Conservation (phyloP, 2,888 invertebrate species). For the Mayetiola destructor region DNA sequence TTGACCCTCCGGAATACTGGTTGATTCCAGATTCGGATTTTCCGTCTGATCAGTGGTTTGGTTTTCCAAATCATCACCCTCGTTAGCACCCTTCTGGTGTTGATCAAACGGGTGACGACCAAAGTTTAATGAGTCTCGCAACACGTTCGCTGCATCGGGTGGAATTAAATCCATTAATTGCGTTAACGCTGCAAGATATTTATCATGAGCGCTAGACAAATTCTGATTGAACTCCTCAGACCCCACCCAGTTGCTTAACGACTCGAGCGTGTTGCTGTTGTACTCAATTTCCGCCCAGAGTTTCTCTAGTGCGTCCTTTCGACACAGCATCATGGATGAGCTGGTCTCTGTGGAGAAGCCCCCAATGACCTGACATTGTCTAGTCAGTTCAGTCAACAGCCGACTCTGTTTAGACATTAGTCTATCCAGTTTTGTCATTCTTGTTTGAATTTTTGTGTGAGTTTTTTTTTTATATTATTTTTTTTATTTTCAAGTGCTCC, state of each 20-base stretch:
- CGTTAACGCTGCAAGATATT: neutral
- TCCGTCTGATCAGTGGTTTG: neutral
- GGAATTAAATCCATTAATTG: neutral
- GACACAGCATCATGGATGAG: neutral
- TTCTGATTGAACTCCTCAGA: neutral
- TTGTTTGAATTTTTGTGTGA: too few species aligned
- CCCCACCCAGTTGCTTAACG: neutral
- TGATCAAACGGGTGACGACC: neutral
- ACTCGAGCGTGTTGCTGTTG: neutral
- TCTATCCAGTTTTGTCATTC: too few species aligned
- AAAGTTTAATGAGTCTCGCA: neutral
- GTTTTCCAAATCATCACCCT: too few species aligned
- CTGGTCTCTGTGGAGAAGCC: neutral
- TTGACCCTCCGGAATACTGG: too few species aligned
- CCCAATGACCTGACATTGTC: too few species aligned
- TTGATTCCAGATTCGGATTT: too few species aligned
- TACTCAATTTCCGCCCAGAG: neutral
- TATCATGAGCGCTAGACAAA: neutral
- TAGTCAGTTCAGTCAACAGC: too few species aligned
- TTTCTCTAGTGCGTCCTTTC: neutral
- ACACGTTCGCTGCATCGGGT: neutral
- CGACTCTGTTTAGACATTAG: too few species aligned
- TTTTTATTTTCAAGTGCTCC: too few species aligned
- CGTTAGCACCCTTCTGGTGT: too few species aligned
- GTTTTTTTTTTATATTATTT: too few species aligned